Conservation (phyloP, 2,888 invertebrate species). For the Auanema freiburgensis region DNA sequence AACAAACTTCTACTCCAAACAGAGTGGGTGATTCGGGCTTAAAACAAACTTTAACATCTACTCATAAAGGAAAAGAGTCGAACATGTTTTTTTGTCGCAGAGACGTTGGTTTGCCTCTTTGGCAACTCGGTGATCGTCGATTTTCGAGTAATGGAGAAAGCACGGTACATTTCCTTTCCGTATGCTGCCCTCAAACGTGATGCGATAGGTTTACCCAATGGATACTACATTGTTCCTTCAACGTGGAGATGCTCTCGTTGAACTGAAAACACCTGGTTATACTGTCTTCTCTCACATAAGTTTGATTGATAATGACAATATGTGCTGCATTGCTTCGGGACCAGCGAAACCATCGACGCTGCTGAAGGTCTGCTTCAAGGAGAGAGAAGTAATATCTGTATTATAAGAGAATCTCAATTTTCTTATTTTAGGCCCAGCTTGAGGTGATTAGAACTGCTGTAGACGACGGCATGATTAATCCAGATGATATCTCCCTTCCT, state of each 20-base stretch:
- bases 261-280: slow-evolving; percentile 32
- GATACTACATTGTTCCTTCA: slow-evolving; percentile 6
- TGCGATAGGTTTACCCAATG: slow-evolving; percentile 6
- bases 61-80: slow-evolving; percentile 14
- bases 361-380: slow-evolving; percentile 56
- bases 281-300: slow-evolving; percentile 34
- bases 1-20: slow-evolving; percentile 37
- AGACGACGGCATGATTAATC: slow-evolving; percentile 32
- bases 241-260: slow-evolving; percentile 8
- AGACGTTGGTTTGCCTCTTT: slow-evolving; percentile 47
- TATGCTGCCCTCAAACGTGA: background rate
- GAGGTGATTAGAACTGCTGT: slow-evolving; percentile 30
- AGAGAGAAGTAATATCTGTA: too few species aligned
- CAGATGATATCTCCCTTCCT: slow-evolving; percentile 64
- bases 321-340: slow-evolving; percentile 64
- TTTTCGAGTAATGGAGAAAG: slow-evolving; percentile 24
- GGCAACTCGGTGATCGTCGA: slow-evolving; percentile 44
- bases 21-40: background rate
- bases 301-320: slow-evolving; percentile 27
- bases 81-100: slow-evolving; percentile 33
- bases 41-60: background rate
- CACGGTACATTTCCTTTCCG: slow-evolving; percentile 8
- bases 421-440: too few species aligned
- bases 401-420: too few species aligned
- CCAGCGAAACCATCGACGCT: slow-evolving; percentile 60